A percentile compares a stretch with the other conserved stretches of the same genome.
phyloP scores from a whole-genome alignment of 2,888 invertebrate species.

The Ectemnius cavifrons region DNA sequence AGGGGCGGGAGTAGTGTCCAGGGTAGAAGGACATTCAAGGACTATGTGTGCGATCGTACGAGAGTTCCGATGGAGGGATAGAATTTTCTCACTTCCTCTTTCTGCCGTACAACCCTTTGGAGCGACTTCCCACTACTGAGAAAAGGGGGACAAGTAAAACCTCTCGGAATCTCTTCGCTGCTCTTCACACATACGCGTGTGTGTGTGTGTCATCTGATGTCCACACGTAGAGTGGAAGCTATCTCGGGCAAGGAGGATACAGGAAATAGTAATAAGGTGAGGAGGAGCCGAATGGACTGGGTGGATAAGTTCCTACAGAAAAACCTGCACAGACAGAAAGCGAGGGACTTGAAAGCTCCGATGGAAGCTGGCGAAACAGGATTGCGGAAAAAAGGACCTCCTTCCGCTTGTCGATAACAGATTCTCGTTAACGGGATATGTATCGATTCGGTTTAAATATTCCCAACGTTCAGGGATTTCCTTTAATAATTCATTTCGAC shows the following conservation, averaged over 20 bases:
- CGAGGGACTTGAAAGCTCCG: constrained; percentile 13
- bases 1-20: constrained; percentile 13
- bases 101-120: too few species aligned
- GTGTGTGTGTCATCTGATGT: too few species aligned
- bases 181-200: too few species aligned
- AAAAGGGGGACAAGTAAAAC: too few species aligned
- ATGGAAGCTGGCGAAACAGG: neutral
- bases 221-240: too few species aligned
- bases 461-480: constrained; percentile 42
- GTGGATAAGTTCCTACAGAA: too few species aligned
- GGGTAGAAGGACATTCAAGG: neutral
- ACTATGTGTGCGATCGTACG: constrained; percentile 10
- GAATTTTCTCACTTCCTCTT: constrained; percentile 23
- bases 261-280: too few species aligned
- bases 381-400: constrained; percentile 20
- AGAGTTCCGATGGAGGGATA: constrained; percentile 15
- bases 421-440: constrained; percentile 59
- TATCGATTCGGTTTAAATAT: constrained; percentile 64
- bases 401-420: constrained; percentile 67
- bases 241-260: too few species aligned
- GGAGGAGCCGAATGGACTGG: too few species aligned
- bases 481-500: constrained; percentile 64
- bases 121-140: too few species aligned
- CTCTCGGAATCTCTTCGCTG: too few species aligned
- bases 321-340: constrained; percentile 17